Conservation (phyloP, 2,888 invertebrate genomes). For the Odontocerum albicorne region DNA sequence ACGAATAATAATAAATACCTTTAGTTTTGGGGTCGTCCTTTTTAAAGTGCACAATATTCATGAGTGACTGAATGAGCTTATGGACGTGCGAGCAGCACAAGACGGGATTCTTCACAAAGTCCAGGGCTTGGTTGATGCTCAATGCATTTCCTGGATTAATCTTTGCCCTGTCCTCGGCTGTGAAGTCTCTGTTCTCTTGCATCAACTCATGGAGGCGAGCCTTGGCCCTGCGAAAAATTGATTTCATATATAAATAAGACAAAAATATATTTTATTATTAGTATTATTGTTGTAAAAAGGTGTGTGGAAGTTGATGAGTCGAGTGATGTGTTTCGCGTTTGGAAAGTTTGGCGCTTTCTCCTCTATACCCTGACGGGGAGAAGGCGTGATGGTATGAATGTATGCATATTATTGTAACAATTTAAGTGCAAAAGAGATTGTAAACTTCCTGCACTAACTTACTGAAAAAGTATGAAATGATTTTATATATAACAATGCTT, state of each 20-base stretch:
- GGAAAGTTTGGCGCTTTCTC: too few relatives aligned
- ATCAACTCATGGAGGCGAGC: slow-evolving; percentile 90
- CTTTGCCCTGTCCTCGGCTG: slow-evolving; percentile 77
- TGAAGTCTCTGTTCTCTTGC: slow-evolving; percentile 88
- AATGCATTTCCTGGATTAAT: slow-evolving; percentile 92
- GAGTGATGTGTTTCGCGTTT: too few relatives aligned
- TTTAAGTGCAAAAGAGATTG: too few relatives aligned
- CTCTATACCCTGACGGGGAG: too few relatives aligned
- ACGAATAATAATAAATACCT: too few relatives aligned
- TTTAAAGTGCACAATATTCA: slow-evolving; percentile 82
- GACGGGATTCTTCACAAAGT: slow-evolving; percentile 95
- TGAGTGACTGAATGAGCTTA: slow-evolving; percentile 80
- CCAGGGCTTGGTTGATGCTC: slow-evolving; percentile 88
- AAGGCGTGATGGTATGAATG: too few relatives aligned
- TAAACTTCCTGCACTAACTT: too few relatives aligned
- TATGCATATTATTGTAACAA: too few relatives aligned
- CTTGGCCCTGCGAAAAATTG: slow-evolving; percentile 83
- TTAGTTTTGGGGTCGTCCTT: slow-evolving; percentile 88
- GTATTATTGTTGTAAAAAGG: too few relatives aligned
- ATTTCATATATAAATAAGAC: neutral
- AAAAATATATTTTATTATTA: neutral
- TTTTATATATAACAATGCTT: too few relatives aligned
- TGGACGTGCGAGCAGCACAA: slow-evolving; percentile 92
- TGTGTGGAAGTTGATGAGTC: too few relatives aligned
- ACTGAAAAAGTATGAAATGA: too few relatives aligned